These are phyloP conservation scores for Gallinago paraguaiae DNA, from an alignment of 2,113 vertebrate genomes.

Conservation along the genomic window DNA sequence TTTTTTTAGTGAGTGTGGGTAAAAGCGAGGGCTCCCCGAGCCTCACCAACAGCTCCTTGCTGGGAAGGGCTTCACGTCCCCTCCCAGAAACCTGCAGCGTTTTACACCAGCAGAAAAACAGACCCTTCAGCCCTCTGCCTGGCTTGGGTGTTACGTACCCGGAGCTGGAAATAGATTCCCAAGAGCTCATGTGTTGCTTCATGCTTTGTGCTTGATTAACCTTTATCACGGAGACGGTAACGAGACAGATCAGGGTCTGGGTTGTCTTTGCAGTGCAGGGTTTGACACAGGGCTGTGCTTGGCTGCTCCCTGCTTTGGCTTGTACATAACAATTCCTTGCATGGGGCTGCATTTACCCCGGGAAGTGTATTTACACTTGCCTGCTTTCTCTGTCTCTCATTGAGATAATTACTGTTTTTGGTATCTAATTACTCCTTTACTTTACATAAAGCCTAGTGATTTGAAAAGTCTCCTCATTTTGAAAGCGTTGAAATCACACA, in stretches of 20 bases:
- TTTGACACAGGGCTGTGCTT: slow-evolving; percentile 22
- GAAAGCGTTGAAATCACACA: background rate
- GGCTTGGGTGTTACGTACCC: background rate
- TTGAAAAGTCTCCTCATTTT: background rate
- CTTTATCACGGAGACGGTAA: slow-evolving; percentile 49
- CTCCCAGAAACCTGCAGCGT: rapidly evolving
- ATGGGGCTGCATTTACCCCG: background rate
- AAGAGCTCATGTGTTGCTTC: background rate
- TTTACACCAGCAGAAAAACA: rapidly evolving
- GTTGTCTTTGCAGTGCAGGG: background rate
- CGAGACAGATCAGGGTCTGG: slow-evolving; percentile 9
- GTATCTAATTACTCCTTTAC: slow-evolving; percentile 29
- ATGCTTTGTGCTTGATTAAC: slow-evolving; percentile 56
- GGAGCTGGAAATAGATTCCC: background rate
- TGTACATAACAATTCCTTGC: slow-evolving; percentile 33
- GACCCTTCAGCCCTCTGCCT: background rate
- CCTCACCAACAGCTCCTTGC: background rate
- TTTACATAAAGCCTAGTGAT: slow-evolving; percentile 18
- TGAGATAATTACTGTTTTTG: slow-evolving; percentile 41
- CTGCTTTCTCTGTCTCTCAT: background rate
- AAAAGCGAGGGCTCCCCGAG: background rate
- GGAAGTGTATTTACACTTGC: background rate
- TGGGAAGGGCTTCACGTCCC: background rate
- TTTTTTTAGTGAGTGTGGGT: background rate
- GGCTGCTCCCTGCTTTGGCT: slow-evolving; percentile 21